A percentile compares a stretch with the other conserved stretches of the same genome.
These are phyloP conservation scores for Melanargia galathea DNA, from an alignment of 2,888 invertebrate species.

Conservation along the genomic window DNA sequence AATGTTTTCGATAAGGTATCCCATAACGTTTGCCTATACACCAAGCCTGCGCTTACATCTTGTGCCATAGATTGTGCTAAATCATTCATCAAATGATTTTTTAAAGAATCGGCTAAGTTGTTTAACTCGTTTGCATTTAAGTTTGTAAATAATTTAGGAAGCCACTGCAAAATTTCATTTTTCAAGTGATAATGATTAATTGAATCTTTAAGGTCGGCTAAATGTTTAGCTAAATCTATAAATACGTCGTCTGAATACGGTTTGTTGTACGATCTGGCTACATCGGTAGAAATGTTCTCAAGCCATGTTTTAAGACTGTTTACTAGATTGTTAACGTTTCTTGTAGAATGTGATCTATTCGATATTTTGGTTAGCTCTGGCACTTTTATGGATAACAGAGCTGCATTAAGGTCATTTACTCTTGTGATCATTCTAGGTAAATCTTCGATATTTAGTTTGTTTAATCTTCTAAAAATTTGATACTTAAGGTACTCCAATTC, in stretches of 20 bases:
- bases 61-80: conserved; percentile 32
- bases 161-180: conserved; percentile 29
- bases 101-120: conserved; percentile 30
- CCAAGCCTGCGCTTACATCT: conserved; percentile 5
- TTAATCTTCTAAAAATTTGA: conserved; percentile 34
- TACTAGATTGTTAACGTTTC: background rate
- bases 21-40: conserved; percentile 55
- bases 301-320: conserved; percentile 27
- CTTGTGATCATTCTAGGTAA: conserved; percentile 25
- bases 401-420: conserved; percentile 22
- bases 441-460: conserved; percentile 21
- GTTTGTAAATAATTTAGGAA: conserved; percentile 24
- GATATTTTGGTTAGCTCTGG: conserved; percentile 9
- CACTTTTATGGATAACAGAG: background rate
- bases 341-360: background rate
- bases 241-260: conserved; percentile 18
- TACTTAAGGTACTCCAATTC: conserved; percentile 38
- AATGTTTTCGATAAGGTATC: conserved; percentile 54
- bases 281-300: conserved; percentile 15
- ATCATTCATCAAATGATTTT: conserved; percentile 23
- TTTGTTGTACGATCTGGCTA: background rate
- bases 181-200: conserved; percentile 17
- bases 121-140: conserved; percentile 11
- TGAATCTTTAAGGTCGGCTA: conserved; percentile 10
- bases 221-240: conserved; percentile 19